phyloP scores from a whole-genome alignment of 2,888 invertebrate genomes.

The Hypercompe scribonia region DNA sequence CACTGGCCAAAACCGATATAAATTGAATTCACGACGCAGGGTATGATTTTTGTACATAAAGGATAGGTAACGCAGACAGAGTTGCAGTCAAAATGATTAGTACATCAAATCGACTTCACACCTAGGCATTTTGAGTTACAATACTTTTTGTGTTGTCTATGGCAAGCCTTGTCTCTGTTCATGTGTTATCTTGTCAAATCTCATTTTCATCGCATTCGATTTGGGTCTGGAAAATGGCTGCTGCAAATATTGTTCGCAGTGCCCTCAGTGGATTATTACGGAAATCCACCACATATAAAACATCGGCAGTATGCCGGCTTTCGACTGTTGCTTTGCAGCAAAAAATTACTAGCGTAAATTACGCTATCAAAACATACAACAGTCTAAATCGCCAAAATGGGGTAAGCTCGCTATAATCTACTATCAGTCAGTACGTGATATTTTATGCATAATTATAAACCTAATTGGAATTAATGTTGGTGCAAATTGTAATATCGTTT shows the following conservation, averaged over 20 bases:
- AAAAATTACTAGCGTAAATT: slow-evolving; percentile 71
- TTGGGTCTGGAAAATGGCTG: slow-evolving; percentile 75
- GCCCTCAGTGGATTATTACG: slow-evolving; percentile 80
- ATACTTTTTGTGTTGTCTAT: slow-evolving; percentile 53
- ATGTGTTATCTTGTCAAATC: slow-evolving; percentile 24
- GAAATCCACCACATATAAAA: slow-evolving; percentile 73
- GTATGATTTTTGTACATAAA: background rate
- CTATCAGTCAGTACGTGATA: slow-evolving; percentile 59
- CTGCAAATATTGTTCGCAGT: slow-evolving; percentile 79
- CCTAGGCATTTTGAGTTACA: background rate
- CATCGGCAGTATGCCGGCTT: slow-evolving; percentile 79
- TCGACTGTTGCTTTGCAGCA: slow-evolving; percentile 77
- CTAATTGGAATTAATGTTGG: background rate
- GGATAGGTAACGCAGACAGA: background rate
- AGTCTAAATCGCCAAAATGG: slow-evolving; percentile 68
- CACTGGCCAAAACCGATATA: no score
- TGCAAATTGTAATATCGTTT: background rate
- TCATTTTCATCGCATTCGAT: slow-evolving; percentile 42
- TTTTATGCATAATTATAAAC: slow-evolving; percentile 25
- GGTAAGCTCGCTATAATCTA: slow-evolving; percentile 63
- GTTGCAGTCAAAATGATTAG: no score
- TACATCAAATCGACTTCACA: no score
- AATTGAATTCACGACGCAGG: no score
- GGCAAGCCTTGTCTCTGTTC: slow-evolving; percentile 18
- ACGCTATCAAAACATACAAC: slow-evolving; percentile 61